Base-by-base conservation (phyloP, 2,797 vertebrate species). In the Siniperca obscura region DNA sequence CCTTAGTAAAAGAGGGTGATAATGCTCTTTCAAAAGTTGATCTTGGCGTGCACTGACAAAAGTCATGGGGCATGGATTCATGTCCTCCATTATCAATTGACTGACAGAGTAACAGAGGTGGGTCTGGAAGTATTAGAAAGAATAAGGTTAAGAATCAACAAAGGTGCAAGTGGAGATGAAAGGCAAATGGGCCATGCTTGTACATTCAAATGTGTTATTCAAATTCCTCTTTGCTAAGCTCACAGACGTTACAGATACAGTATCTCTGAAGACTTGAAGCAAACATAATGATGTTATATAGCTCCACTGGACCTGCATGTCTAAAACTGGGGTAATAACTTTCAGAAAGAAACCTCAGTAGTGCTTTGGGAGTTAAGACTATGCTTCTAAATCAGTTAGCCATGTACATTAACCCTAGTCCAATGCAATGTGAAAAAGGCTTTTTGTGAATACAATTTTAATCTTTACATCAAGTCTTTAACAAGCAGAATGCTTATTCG, bases 151-250 rank as follows among this genome's bases (percentile, higher is more conserved):
- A 78, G 56, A 77, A 61, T 55, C 22, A 57, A 59, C 7, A 11
- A 57, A 64, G 46, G 42, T 79, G 25, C 48, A 80, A 68, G 46
- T 60, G 27, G 19, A 84, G 56, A 50, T 22, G 22, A 78, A 80
- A 92, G 76, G 76, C 84, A 93, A 93, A 91, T 88, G 2, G 19
- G 38, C 10, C 19, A 34, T 60, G 64, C 30, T 13, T 55, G 27
- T 9, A 10, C 73, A 94, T 91, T 93, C 91, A 94, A 93, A 93
- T 93, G 19, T 42, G 21, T 22, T 44, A 92, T 89, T 93, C 86
- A 93, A 92, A 95, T 91, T 71, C n/a, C 8, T 79, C 36, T 59
- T 19, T 0, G 74, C n/a, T 77, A 44, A 81, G 22, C 70, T 76
- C 57, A 40, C 30, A 25, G 25, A 67, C 30, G n/a, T 74, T 3